A percentile compares a stretch with the other conserved stretches of the same genome.
These are phyloP conservation scores for Drosophila obscura DNA, from an alignment of 1,140 invertebrate genomes.

Conservation along the genomic window DNA sequence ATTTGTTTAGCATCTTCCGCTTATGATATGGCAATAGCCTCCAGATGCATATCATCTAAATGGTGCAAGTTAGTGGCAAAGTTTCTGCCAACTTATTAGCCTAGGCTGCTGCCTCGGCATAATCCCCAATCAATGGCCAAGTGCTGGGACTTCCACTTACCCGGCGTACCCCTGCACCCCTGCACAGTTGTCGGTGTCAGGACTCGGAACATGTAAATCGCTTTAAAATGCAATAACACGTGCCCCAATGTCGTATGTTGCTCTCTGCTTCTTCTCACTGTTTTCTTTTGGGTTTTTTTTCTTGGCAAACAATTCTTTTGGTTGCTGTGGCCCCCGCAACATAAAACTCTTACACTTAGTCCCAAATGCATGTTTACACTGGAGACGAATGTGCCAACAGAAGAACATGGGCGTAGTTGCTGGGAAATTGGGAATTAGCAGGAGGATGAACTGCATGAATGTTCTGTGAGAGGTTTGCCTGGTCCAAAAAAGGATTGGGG, in stretches of 20 bases:
- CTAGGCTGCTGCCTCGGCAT: conserved; percentile 27
- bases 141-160: neutral
- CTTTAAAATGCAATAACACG: conserved; percentile 64
- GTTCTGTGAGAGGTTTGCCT: conserved; percentile 12
- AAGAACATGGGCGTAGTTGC: conserved; percentile 31
- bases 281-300: conserved; percentile 27
- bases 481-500: conserved; percentile 21
- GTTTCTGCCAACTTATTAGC: conserved; percentile 54
- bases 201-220: conserved; percentile 37
- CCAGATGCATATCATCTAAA: conserved; percentile 54
- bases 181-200: conserved; percentile 4
- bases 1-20: conserved; percentile 78
- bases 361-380: conserved; percentile 63
- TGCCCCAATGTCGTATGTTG: conserved; percentile 19
- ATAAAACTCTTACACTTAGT: conserved; percentile 42
- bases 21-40: conserved; percentile 70
- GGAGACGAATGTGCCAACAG: conserved; percentile 36
- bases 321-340: conserved; percentile 1
- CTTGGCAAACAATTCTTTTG: conserved; percentile 39
- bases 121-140: conserved; percentile 32
- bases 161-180: no score
- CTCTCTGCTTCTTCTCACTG: neutral
- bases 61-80: conserved; percentile 38
- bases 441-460: conserved; percentile 9
- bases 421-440: conserved; percentile 7